phyloP scores from a whole-genome alignment of 2,113 vertebrate species.

The Martes martes region DNA sequence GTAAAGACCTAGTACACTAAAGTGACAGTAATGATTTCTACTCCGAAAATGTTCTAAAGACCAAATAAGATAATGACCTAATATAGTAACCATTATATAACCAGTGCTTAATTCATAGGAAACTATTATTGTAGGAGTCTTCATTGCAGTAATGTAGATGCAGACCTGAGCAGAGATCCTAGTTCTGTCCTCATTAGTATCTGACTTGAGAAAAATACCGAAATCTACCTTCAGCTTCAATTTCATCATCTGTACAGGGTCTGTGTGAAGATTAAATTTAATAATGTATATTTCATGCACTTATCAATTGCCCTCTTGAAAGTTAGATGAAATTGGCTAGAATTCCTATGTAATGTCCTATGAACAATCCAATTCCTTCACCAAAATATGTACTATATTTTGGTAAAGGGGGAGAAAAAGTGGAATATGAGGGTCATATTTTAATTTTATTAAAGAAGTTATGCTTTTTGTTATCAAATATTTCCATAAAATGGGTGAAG shows the following conservation, averaged over 20 bases:
- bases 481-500: not conserved
- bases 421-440: not conserved
- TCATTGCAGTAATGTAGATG: not conserved
- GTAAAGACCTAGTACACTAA: not conserved
- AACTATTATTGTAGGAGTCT: not conserved
- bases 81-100: not conserved
- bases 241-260: not conserved
- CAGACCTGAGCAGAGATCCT: not conserved
- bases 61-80: not conserved
- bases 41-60: not conserved
- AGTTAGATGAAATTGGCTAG: not conserved
- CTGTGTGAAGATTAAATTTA: not conserved
- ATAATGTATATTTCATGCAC: not conserved
- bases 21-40: not conserved
- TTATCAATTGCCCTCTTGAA: not conserved
- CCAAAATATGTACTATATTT: not conserved
- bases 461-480: not conserved
- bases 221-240: not conserved
- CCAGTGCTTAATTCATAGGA: not conserved
- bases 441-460: not conserved
- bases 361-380: not conserved
- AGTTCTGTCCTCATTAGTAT: not conserved
- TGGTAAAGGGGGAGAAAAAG: not conserved
- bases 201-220: not conserved
- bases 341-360: not conserved